Percentiles rank a stretch among this genome's conserved stretches.
phyloP scores from a whole-genome alignment of 2,797 vertebrate genomes.

The Pachyuromys duprasi region DNA sequence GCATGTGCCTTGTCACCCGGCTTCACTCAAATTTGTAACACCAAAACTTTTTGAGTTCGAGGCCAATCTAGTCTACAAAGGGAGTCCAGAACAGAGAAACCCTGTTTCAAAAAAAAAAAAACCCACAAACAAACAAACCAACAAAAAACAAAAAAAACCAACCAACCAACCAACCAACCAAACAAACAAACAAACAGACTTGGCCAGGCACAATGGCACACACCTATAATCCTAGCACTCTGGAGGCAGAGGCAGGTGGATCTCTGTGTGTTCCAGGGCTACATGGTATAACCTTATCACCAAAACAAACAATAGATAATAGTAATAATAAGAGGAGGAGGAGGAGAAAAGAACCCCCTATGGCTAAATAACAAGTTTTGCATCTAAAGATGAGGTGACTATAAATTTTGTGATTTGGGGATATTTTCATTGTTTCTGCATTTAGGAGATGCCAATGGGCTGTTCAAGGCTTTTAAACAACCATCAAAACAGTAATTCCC shows the following conservation, averaged over 20 bases:
- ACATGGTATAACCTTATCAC: neutral
- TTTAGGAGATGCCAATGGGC: constrained; percentile 1
- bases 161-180: neutral
- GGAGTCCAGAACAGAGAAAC: too few species aligned
- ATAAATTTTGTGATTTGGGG: constrained; percentile 31
- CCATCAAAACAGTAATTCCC: neutral
- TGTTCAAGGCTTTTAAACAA: constrained; percentile 35
- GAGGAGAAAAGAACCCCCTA: neutral
- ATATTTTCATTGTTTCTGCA: constrained; percentile 29
- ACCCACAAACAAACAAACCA: neutral
- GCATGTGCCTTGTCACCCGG: too few species aligned
- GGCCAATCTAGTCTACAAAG: neutral
- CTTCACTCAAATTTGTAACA: too few species aligned
- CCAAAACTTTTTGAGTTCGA: too few species aligned
- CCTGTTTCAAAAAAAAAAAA: too few species aligned
- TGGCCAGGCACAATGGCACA: too few species aligned
- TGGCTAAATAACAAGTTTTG: constrained; percentile 22
- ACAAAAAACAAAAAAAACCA: neutral
- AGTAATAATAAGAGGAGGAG: too few species aligned
- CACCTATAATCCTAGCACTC: neutral
- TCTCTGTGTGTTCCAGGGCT: neutral
- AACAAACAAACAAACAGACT: too few species aligned
- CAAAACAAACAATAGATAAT: neutral
- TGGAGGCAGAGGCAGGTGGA: too few species aligned
- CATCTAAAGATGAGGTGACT: constrained; percentile 14